Evolutionary conservation across 1,140 invertebrate genomes (phyloP), one percentile per base, ranked within the genome.

Genomic region (Pseudomyrmex cubaensis): DNA sequence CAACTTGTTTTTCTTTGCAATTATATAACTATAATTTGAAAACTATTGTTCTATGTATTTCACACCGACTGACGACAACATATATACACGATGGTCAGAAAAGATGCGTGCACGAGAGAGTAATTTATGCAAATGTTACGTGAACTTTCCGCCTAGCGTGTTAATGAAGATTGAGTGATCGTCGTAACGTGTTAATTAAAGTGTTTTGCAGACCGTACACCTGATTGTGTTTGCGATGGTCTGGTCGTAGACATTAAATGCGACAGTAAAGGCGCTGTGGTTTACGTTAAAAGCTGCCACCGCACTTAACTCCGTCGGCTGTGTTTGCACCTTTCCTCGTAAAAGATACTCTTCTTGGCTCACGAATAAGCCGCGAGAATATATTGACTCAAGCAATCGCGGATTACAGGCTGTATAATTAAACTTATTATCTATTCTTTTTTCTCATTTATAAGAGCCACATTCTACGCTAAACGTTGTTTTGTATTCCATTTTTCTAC

Each of bases 141-240:
- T 80, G 66, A 80, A 80, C 76, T 80, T 80, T 80, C 66, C 54
- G 66, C 54, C 64, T 80, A 50, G 66, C 54, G 20, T 70, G 76
- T 72, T 80, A 80, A 80, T 80, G 59, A 80, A 80, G 76, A 80
- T 80, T 80, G 76, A 80, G 44, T 70, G 66, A 80, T 80, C 76
- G 66, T 70, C 35, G 76, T 80, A 80, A 63, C 75, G 75, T 80
- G 76, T 80, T 80, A 80, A 80, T 80, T 72, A 80, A 80, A 80
- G 66, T 72, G 66, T 80, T 80, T 80, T 46, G 46, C 17, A 22
- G 63, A 77, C 48, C 64, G 54, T 70, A 80, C 50, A 80, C 66
- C 54, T 70, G 15, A 63, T 69, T 80, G 76, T 80, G 76, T 80
- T 80, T 80, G 66, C 76, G 66, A 59, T 59, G 66, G 48, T 80